These are phyloP conservation scores for Coreoperca whiteheadi DNA, from an alignment of 2,113 vertebrate genomes.

Conservation along the genomic window DNA sequence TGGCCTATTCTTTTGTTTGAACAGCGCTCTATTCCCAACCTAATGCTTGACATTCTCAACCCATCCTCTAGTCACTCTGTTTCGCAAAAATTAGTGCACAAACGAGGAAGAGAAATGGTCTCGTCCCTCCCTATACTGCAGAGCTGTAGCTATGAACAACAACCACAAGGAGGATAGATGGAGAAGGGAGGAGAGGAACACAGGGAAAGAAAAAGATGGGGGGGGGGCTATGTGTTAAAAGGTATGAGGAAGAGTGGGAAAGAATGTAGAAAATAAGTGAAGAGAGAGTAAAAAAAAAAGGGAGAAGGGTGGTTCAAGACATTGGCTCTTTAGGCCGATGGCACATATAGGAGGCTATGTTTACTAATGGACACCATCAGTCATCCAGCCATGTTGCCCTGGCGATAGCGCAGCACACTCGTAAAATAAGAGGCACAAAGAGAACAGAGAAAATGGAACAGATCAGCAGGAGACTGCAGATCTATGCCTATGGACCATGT, in stretches of 20 bases:
- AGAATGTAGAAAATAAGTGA: slow-evolving; percentile 56
- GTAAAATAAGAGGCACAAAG: slow-evolving; percentile 75
- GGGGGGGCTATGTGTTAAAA: slow-evolving; percentile 26
- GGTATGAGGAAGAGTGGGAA: slow-evolving; percentile 57
- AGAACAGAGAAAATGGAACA: slow-evolving; percentile 74
- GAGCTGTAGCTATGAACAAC: slow-evolving; percentile 70
- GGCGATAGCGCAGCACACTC: slow-evolving; percentile 68
- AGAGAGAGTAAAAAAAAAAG: slow-evolving; percentile 28
- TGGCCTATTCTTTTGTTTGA: slow-evolving; percentile 60
- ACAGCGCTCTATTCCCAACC: slow-evolving; percentile 60
- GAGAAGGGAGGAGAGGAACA: slow-evolving; percentile 33
- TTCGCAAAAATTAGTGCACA: slow-evolving; percentile 51
- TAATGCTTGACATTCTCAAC: slow-evolving; percentile 72
- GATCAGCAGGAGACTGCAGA: slow-evolving; percentile 73
- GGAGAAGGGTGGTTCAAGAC: slow-evolving; percentile 57
- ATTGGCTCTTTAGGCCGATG: slow-evolving; percentile 74
- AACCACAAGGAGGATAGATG: slow-evolving; percentile 70
- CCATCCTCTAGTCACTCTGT: slow-evolving; percentile 48
- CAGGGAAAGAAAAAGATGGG: slow-evolving; percentile 43
- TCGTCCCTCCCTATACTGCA: slow-evolving; percentile 67
- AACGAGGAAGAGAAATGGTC: slow-evolving; percentile 65
- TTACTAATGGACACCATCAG: slow-evolving; percentile 83
- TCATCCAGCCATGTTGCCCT: slow-evolving; percentile 78
- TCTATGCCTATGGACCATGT: slow-evolving; percentile 61
- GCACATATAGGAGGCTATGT: slow-evolving; percentile 79